Conservation (phyloP, 2,797 vertebrate genomes). For the Adelosebastes latens region DNA sequence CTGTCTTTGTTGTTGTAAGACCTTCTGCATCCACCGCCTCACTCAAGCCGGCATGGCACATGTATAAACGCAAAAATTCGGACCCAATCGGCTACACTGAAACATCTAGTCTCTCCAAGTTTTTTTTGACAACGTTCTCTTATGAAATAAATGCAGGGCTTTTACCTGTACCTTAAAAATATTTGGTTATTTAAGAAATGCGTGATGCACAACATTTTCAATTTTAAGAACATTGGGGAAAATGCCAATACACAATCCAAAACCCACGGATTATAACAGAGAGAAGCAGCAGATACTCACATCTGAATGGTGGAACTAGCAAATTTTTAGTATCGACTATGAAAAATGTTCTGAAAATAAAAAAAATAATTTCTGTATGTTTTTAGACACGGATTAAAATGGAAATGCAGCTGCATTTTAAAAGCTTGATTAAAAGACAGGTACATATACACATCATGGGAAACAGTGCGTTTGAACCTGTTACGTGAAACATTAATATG, state of each 20-base stretch:
- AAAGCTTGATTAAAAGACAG: conserved; percentile 11
- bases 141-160: neutral
- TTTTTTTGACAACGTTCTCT: neutral
- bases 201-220: neutral
- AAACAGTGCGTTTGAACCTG: conserved; percentile 19
- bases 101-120: neutral
- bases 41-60: neutral
- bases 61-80: neutral
- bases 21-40: conserved; percentile 7
- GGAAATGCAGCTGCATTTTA: neutral
- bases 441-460: neutral
- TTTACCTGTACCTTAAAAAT: neutral
- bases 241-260: neutral
- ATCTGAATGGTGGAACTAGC: neutral
- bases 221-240: neutral
- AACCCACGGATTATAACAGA: neutral
- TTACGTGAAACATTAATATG: conserved; percentile 45
- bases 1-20: conserved; percentile 19
- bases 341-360: neutral
- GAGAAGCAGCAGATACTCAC: neutral
- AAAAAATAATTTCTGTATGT: neutral
- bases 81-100: neutral
- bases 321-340: neutral
- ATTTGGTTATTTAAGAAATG: neutral
- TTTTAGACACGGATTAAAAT: neutral